Evolutionary conservation across 2,888 invertebrate genomes (phyloP), one percentile per base, ranked within the genome.

Genomic region (Drosophila phalerata): DNA sequence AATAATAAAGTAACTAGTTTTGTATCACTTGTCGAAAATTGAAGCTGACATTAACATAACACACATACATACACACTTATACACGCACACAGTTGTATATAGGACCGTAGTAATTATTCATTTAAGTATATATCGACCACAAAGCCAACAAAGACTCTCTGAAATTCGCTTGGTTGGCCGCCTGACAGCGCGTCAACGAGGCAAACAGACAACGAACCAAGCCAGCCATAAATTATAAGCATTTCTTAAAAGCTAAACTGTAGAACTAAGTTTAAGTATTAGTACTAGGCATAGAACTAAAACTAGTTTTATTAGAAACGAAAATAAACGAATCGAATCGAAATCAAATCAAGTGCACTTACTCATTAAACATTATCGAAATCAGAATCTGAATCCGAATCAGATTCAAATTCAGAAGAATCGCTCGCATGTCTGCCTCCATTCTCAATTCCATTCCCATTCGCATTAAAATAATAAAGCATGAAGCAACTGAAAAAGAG

Each of bases 101-200:
- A 74, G 55, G 58, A 72, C 53, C 62, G 40, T 67, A 72, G 60
- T 34, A 34, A 22, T 17, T 63, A 43, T 49, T 17, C 56, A 43
- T 49, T 32, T 51, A 28, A 11, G 22, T 19, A 61, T 19, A 61
- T 37, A 58, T 53, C 89, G 88, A 91, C 85, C 90, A 92, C 90
- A 89, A 92, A 92, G 92, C 92, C 92, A 92, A 92, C 83, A 92
- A 91, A 92, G 92, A 92, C 92, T 92, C 92, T 91, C 88, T 81
- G 70, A 81, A 74, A 73, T 69, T 71, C 69, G 88, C 85, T 73
- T 76, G 76, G 82, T 75, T 75, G 78, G 66, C 67, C 78, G 60
- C 65, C 56, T 37, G 28, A 60, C 38, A 57, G 40, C 47, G 72
- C 52, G 58, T 72, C 73, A 77, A 73, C 56, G 42, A 45, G 47